A percentile compares a stretch with the other conserved stretches of the same genome.
Conservation (phyloP, 2,797 vertebrate species). For the Harpagifer antarcticus region DNA sequence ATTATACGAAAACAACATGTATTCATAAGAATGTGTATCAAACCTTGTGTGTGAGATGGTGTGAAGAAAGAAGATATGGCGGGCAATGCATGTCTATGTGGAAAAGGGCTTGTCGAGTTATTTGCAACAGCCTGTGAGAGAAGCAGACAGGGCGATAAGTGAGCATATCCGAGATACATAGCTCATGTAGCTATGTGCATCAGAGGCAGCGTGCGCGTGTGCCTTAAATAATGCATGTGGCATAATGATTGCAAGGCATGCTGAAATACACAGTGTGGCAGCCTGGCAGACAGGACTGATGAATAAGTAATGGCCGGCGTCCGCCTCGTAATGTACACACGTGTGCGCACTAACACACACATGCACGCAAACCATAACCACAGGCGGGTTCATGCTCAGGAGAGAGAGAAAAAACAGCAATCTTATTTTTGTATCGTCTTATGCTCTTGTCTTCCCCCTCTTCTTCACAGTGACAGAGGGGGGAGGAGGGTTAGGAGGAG, state of each 20-base stretch:
- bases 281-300: constrained; percentile 81
- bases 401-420: constrained; percentile 24
- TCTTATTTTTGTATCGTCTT: constrained; percentile 59
- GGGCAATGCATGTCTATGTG: constrained; percentile 6
- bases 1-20: not conserved
- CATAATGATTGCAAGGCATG: constrained; percentile 83
- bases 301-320: constrained; percentile 82
- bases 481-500: not conserved
- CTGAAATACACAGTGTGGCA: constrained; percentile 82
- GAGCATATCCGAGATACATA: constrained; percentile 70
- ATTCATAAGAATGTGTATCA: not conserved
- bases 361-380: constrained; percentile 46
- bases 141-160: constrained; percentile 59
- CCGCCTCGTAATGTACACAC: constrained; percentile 68
- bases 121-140: constrained; percentile 40
- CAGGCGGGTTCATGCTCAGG: constrained; percentile 54
- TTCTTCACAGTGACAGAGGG: constrained; percentile 23
- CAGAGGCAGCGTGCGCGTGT: constrained; percentile 60
- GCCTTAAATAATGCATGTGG: constrained; percentile 83
- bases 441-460: constrained; percentile 20
- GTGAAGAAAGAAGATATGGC: constrained; percentile 1
- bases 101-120: constrained; percentile 20
- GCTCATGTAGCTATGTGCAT: constrained; percentile 69
- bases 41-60: not conserved
- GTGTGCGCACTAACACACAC: constrained; percentile 15